These are phyloP conservation scores for Tympanuchus pallidicinctus DNA, from an alignment of 2,113 vertebrate genomes.

Conservation along the genomic window DNA sequence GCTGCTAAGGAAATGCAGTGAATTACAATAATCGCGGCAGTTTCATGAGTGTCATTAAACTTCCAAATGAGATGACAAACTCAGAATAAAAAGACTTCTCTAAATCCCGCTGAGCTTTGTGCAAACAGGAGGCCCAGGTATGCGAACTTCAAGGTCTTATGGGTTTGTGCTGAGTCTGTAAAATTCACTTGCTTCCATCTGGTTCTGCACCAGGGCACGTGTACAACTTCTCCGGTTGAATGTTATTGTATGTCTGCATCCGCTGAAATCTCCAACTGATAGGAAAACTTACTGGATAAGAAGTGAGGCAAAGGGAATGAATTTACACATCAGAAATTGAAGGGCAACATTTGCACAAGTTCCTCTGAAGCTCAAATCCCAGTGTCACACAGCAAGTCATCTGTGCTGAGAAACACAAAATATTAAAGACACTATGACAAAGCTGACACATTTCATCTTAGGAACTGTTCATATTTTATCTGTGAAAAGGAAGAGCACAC, in stretches of 20 bases:
- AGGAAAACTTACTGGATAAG: not conserved
- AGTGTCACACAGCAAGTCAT: not conserved
- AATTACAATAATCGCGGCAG: slow-evolving; percentile 12
- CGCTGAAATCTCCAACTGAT: not conserved
- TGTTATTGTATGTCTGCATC: not conserved
- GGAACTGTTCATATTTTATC: slow-evolving; percentile 40
- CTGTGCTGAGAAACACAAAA: slow-evolving; percentile 34
- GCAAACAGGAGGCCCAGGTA: not conserved
- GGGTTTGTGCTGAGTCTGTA: not conserved
- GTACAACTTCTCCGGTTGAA: not conserved
- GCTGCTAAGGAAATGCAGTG: slow-evolving; percentile 3
- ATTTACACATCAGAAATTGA: not conserved
- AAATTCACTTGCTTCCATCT: not conserved
- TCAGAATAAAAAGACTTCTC: not conserved
- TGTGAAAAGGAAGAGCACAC: not conserved
- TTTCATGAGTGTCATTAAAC: slow-evolving; percentile 7
- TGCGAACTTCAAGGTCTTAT: not conserved
- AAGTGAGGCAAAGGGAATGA: not conserved
- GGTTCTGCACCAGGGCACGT: no score
- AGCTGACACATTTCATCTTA: slow-evolving; percentile 20
- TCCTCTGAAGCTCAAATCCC: not conserved
- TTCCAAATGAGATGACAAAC: slow-evolving; percentile 10
- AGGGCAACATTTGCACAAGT: not conserved
- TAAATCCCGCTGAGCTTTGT: not conserved
- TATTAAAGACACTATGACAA: slow-evolving; percentile 35